phyloP scores from a whole-genome alignment of 2,888 invertebrate genomes.

The Alloscopus bannaensis region DNA sequence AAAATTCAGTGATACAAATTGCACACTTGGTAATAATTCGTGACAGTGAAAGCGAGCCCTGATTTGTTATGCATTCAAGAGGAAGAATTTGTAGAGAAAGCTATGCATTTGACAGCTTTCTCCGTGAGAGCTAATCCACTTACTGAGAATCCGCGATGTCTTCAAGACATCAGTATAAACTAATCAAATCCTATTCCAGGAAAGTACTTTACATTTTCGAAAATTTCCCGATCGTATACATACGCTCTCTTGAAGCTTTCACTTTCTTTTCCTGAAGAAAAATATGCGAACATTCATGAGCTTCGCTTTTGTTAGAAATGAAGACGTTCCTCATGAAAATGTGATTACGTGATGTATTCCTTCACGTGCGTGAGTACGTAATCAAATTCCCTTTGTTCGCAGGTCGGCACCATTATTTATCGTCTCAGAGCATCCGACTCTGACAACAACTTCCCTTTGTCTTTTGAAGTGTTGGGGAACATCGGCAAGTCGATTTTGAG shows the following conservation, averaged over 20 bases:
- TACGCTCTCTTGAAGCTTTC: too few relatives aligned
- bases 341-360: too few relatives aligned
- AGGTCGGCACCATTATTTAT: slow-evolving; percentile 88
- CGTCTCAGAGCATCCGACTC: slow-evolving; percentile 91
- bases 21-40: slow-evolving; percentile 13
- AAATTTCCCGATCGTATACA: too few relatives aligned
- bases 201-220: too few relatives aligned
- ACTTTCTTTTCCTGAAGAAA: neutral
- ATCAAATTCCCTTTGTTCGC: slow-evolving; percentile 45
- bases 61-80: too few relatives aligned
- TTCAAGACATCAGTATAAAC: neutral
- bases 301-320: neutral
- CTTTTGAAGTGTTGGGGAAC: slow-evolving; percentile 85
- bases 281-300: neutral
- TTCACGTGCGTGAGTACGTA: too few relatives aligned
- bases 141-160: neutral
- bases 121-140: neutral
- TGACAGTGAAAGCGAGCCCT: too few relatives aligned
- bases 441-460: slow-evolving; percentile 90
- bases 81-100: too few relatives aligned
- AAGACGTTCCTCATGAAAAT: neutral
- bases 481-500: slow-evolving; percentile 86
- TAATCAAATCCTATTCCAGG: neutral
- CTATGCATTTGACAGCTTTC: too few relatives aligned
- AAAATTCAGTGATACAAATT: slow-evolving; percentile 10